phyloP scores from a whole-genome alignment of 2,888 invertebrate species.

The Fragum sueziense region DNA sequence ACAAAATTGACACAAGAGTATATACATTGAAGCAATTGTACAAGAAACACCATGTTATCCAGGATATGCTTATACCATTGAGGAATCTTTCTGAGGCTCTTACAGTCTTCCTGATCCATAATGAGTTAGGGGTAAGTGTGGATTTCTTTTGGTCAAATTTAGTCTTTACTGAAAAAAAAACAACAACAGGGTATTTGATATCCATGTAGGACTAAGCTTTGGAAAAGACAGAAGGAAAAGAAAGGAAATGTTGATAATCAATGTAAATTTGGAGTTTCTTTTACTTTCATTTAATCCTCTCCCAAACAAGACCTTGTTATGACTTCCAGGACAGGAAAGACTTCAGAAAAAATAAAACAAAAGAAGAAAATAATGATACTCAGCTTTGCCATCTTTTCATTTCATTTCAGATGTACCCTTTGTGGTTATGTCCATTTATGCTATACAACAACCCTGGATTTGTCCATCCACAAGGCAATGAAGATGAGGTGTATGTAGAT shows the following conservation, averaged over 20 bases:
- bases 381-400: not conserved
- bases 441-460: conserved; percentile 88
- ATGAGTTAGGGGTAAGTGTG: conserved; percentile 86
- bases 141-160: no score
- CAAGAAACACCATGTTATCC: conserved; percentile 89
- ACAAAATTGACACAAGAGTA: conserved; percentile 90
- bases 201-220: no score
- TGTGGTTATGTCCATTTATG: conserved; percentile 92
- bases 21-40: conserved; percentile 88
- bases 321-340: no score
- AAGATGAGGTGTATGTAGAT: conserved; percentile 88
- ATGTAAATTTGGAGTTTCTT: no score
- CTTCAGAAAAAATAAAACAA: no score
- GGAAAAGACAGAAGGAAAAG: no score
- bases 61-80: conserved; percentile 92
- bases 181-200: no score
- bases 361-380: no score
- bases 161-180: no score
- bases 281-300: no score
- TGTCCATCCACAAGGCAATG: conserved; percentile 85
- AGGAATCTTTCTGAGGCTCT: conserved; percentile 86
- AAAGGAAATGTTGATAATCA: no score
- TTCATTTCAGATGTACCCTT: conserved; percentile 87
- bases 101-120: conserved; percentile 86
- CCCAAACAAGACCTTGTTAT: no score